phyloP scores from a whole-genome alignment of 1,140 invertebrate species.

The Drosophila leontia region DNA sequence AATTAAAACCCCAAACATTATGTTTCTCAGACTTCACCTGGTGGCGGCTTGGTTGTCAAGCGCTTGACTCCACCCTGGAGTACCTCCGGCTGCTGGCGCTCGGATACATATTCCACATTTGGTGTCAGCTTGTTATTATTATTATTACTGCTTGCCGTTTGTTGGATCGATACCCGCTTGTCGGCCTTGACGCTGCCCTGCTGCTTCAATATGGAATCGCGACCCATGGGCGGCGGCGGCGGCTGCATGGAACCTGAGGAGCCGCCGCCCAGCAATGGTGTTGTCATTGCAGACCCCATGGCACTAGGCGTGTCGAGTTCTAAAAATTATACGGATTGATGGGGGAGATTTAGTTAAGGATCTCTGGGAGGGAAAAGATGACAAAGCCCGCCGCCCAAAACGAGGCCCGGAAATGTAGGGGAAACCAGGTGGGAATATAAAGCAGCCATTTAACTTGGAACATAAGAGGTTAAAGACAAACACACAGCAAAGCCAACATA shows the following conservation, averaged over 20 bases:
- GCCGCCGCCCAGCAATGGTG: slow-evolving; percentile 29
- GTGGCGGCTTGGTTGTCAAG: slow-evolving; percentile 61
- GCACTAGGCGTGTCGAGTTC: slow-evolving; percentile 37
- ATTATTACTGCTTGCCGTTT: slow-evolving; percentile 55
- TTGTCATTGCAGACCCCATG: slow-evolving; percentile 37
- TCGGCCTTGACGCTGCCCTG: slow-evolving; percentile 80
- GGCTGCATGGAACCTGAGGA: slow-evolving; percentile 8
- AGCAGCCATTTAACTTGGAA: slow-evolving; percentile 21
- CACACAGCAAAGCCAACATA: slow-evolving; percentile 5
- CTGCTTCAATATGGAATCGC: slow-evolving; percentile 83
- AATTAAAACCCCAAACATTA: too few species aligned
- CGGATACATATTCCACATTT: slow-evolving; percentile 80
- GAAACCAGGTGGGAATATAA: slow-evolving; percentile 20
- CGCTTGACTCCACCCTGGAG: slow-evolving; percentile 50
- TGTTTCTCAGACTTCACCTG: slow-evolving; percentile 40
- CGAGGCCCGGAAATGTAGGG: neutral
- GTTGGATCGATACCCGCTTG: slow-evolving; percentile 82
- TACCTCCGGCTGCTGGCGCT: slow-evolving; percentile 60
- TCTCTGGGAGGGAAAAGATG: slow-evolving; percentile 8
- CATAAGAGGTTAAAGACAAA: slow-evolving; percentile 24
- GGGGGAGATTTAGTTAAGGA: slow-evolving; percentile 27
- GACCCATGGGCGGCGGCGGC: slow-evolving; percentile 60
- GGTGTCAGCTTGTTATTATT: slow-evolving; percentile 64
- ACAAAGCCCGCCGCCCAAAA: slow-evolving; percentile 4
- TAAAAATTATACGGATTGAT: slow-evolving; percentile 46